These are phyloP conservation scores for Propithecus coquereli DNA, from an alignment of 2,113 vertebrate genomes.

Conservation along the genomic window DNA sequence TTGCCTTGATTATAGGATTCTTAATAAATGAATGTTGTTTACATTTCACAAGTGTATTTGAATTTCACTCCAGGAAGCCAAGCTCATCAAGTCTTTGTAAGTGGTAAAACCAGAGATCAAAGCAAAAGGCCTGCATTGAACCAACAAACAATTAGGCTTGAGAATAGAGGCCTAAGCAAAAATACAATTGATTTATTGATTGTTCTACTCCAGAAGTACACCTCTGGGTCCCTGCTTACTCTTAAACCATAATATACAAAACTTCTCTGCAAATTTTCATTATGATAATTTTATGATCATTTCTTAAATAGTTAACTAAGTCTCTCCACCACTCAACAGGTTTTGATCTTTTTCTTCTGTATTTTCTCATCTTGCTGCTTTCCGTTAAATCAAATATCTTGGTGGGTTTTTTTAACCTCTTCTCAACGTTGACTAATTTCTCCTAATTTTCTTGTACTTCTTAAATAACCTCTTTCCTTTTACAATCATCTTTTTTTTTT, in stretches of 20 bases:
- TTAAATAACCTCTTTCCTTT: not conserved
- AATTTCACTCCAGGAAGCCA: slow-evolving; percentile 75
- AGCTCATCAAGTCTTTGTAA: slow-evolving; percentile 72
- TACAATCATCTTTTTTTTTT: not conserved
- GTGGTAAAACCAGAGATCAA: slow-evolving; percentile 74
- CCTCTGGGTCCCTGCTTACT: slow-evolving; percentile 15
- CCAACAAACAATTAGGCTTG: slow-evolving; percentile 67
- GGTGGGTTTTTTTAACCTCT: not conserved
- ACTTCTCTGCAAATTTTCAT: slow-evolving; percentile 24
- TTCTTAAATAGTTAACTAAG: slow-evolving; percentile 2
- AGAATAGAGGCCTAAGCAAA: slow-evolving; percentile 50
- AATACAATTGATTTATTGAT: slow-evolving; percentile 30
- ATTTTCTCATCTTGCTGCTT: not conserved
- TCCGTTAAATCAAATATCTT: not conserved
- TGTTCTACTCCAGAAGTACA: not conserved
- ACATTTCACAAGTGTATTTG: slow-evolving; percentile 74
- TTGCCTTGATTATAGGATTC: slow-evolving; percentile 76
- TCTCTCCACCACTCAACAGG: not conserved
- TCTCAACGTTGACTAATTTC: not conserved
- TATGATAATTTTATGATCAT: not conserved
- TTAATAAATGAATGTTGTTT: slow-evolving; percentile 75
- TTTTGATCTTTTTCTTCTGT: not conserved
- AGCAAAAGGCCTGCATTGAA: slow-evolving; percentile 62
- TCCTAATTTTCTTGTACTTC: not conserved
- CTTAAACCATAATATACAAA: not conserved